A percentile compares a stretch with the other conserved stretches of the same genome.
Evolutionary conservation across 2,113 vertebrate genomes (phyloP).

Genomic region (Psilopsiagon aymara): DNA sequence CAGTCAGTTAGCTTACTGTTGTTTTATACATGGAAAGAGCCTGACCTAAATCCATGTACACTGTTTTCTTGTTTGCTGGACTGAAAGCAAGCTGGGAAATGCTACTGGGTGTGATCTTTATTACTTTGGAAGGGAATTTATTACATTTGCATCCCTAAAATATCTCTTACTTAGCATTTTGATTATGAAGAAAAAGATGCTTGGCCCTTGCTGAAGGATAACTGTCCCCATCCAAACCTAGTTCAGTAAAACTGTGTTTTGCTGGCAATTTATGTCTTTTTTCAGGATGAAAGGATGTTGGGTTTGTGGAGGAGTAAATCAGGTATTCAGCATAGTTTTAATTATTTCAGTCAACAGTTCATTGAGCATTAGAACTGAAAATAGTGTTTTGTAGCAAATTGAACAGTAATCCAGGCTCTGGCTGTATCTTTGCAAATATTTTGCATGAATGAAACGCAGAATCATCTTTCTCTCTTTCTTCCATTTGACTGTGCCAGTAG

Average conservation of each 20-base stretch:
- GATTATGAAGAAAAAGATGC: background rate
- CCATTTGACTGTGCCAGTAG: background rate
- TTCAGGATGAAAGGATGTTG: background rate
- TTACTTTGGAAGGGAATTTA: background rate
- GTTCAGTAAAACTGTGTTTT: background rate
- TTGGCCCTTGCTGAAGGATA: background rate
- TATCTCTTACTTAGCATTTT: background rate
- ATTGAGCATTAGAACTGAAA: background rate
- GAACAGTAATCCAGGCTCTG: background rate
- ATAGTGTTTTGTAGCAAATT: background rate
- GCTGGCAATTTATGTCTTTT: background rate
- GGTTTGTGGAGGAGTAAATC: background rate
- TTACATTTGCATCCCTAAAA: background rate
- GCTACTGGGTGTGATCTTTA: background rate
- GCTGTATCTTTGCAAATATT: background rate
- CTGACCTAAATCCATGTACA: rapidly evolving
- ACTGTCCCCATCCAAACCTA: background rate
- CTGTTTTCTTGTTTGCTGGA: background rate
- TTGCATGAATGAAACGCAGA: background rate
- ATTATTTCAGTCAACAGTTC: background rate
- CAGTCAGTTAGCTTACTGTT: background rate
- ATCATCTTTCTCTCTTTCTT: background rate
- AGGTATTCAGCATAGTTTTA: background rate
- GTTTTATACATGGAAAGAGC: background rate
- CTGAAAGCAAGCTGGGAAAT: background rate